Percentiles rank a stretch among this genome's conserved stretches.
Conservation (phyloP, 2,797 vertebrate species). For the Aulostomus chinensis region DNA sequence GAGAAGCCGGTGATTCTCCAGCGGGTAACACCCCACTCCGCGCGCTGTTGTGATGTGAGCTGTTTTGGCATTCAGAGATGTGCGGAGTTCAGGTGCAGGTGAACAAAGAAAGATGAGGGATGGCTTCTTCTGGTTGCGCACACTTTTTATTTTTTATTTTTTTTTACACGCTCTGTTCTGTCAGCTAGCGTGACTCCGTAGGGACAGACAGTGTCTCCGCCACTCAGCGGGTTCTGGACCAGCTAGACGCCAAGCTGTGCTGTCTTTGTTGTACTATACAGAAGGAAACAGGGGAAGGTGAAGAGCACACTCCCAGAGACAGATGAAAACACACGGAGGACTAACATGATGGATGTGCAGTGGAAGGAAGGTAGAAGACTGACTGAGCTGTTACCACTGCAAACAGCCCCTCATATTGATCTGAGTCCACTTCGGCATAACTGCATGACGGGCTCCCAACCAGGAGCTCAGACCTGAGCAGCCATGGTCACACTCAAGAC, state of each 20-base stretch:
- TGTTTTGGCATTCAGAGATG: constrained; percentile 26
- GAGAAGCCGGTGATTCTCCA: constrained; percentile 15
- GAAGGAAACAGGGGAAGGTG: constrained; percentile 17
- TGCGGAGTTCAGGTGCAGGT: constrained; percentile 55
- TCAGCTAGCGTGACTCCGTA: constrained; percentile 20
- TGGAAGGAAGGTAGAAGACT: neutral
- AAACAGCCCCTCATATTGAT: too few relatives aligned
- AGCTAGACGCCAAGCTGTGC: constrained; percentile 25
- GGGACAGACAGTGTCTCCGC: constrained; percentile 25
- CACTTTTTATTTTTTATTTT: too few relatives aligned
- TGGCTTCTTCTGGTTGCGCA: constrained; percentile 19
- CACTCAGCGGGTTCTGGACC: constrained; percentile 18
- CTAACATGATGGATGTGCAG: constrained; percentile 17
- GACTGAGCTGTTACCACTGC: too few relatives aligned
- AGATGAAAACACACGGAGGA: constrained; percentile 6
- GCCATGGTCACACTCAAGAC: too few relatives aligned
- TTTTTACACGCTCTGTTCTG: constrained; percentile 31
- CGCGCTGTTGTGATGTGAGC: constrained; percentile 25
- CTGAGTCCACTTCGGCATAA: neutral
- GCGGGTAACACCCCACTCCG: constrained; percentile 18
- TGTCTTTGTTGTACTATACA: constrained; percentile 32
- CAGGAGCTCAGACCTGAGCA: too few relatives aligned
- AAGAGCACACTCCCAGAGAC: constrained; percentile 20
- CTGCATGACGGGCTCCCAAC: too few relatives aligned
- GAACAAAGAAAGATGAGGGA: constrained; percentile 42